These are phyloP conservation scores for Diglossa cyanea DNA, from an alignment of 2,797 vertebrate genomes.

Conservation along the genomic window DNA sequence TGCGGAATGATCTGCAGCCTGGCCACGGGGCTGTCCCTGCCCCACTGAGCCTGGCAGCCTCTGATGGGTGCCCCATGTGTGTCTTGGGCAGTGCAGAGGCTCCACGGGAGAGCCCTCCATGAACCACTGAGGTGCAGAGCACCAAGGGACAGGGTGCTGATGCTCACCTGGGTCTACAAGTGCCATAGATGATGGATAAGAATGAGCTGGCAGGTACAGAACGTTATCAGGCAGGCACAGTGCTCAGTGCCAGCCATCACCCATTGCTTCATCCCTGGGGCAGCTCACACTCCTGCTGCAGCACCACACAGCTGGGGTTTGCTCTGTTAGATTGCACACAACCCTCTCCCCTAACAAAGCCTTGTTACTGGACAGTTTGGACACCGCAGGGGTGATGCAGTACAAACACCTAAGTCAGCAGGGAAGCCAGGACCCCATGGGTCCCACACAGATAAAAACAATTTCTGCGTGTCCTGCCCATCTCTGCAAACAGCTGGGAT, in stretches of 20 bases:
- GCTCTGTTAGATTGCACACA: neutral
- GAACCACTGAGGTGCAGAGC: neutral
- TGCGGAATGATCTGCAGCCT: neutral
- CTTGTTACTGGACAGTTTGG: neutral
- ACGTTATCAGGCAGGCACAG: neutral
- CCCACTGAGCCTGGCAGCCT: neutral
- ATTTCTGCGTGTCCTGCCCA: neutral
- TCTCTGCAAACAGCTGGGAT: neutral
- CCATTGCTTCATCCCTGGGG: accelerated
- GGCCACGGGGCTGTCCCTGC: neutral
- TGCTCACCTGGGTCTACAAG: neutral
- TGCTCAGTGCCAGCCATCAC: neutral
- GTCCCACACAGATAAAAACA: neutral
- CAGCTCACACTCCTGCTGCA: neutral
- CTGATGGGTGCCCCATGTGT: accelerated
- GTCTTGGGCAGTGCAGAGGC: neutral
- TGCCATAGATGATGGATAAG: neutral
- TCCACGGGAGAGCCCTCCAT: neutral
- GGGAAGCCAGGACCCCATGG: neutral
- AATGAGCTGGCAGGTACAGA: neutral
- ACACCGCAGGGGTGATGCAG: neutral
- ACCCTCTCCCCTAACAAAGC: neutral
- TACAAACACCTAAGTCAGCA: neutral
- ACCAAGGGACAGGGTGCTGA: neutral
- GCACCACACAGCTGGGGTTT: neutral